Conservation (phyloP, 2,797 vertebrate genomes). For the Neopelma chrysocephalum region DNA sequence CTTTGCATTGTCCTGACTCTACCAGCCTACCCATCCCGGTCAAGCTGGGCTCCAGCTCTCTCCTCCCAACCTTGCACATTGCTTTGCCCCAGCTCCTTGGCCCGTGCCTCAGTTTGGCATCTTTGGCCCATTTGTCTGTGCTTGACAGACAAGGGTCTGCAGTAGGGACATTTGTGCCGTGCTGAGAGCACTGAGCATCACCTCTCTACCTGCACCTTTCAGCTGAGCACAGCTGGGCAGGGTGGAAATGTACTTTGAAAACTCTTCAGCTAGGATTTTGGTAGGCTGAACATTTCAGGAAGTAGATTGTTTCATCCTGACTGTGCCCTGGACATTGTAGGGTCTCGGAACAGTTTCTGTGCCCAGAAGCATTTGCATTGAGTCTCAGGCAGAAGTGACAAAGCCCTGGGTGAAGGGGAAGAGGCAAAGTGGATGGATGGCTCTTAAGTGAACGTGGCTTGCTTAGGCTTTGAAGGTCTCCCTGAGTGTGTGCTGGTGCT, state of each 20-base stretch:
- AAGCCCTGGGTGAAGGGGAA: not conserved
- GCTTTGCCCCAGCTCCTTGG: not conserved
- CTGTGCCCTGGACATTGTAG: rapidly evolving
- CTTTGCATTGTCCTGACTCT: not conserved
- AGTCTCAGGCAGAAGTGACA: not conserved
- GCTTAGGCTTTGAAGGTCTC: not conserved
- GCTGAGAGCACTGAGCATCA: not conserved
- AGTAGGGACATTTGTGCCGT: rapidly evolving
- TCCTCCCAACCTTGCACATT: not conserved
- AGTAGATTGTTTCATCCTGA: not conserved
- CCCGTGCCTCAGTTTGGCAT: not conserved
- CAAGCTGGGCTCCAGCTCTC: not conserved
- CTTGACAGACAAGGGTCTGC: not conserved
- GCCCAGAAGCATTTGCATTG: not conserved
- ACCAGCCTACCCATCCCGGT: not conserved
- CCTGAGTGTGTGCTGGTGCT: not conserved
- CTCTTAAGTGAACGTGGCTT: not conserved
- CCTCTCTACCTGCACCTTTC: not conserved
- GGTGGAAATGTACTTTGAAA: not conserved
- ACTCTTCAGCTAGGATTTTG: not conserved
- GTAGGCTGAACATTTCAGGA: not conserved
- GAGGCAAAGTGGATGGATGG: not conserved
- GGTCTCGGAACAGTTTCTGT: not conserved
- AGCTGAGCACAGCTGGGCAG: not conserved
- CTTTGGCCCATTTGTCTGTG: not conserved